Base-by-base conservation (phyloP, 2,888 invertebrate genomes). In the Dasypolia templi region DNA sequence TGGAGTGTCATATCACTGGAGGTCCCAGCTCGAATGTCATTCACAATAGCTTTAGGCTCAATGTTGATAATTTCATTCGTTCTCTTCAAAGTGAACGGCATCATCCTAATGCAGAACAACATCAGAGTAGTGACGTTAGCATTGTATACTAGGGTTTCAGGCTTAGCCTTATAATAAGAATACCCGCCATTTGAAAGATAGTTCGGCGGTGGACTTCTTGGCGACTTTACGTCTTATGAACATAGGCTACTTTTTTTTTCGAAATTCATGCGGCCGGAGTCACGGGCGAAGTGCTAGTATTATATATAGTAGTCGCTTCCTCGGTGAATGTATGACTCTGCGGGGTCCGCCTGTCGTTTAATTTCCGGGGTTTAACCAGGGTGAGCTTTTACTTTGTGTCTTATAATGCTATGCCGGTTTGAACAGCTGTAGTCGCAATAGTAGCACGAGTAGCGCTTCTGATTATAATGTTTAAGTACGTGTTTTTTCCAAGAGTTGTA, bases 171-270 rank as follows among this genome's bases (percentile, higher is more conserved):
- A 71, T 97, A 97, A 84, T 93, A 96, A 0, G 97, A 97, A 81
- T 91, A 96, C 51, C 93, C 94, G 0, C 85, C 83, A 0, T 82
- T 77, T 7, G 68, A 62, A 77, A 0, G 95, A 94, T 29, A 94
- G 82, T 84, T 93, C 95, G 22, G 96, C 96, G 0, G 97, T 97
- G 0, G 97, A 97, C 85, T 97, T 97, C 56, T 87, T 94, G 1
- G 96, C 95, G 0, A 94, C n/a, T n/a, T n/a, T n/a, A n/a, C n/a
- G n/a, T n/a, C n/a, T n/a, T n/a, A n/a, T n/a, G n/a, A n/a, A n/a
- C n/a, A n/a, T n/a, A n/a, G n/a, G n/a, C n/a, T n/a, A n/a, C n/a
- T n/a, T n/a, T n/a, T n/a, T n/a, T n/a, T n/a, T n/a, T n/a, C n/a
- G n/a, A n/a, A n/a, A n/a, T n/a, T n/a, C n/a, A n/a, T n/a, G n/a